Conservation (phyloP, 2,113 vertebrate species). For the Sylvia atricapilla region DNA sequence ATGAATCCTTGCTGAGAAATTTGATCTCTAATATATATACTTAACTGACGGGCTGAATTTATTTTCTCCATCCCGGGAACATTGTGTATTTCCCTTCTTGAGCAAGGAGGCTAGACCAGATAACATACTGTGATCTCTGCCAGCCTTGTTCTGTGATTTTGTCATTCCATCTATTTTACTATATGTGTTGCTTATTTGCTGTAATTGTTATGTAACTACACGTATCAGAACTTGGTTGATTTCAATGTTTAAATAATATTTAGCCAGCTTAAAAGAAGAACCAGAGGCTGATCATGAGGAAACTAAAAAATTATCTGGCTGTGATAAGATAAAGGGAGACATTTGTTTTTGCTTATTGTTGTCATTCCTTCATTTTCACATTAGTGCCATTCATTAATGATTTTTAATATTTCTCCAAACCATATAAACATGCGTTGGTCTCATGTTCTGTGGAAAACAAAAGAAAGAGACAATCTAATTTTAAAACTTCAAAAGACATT, state of each 20-base stretch:
- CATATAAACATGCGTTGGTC: background rate
- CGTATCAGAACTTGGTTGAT: fast-evolving
- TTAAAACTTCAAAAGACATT: background rate
- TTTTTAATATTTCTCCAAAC: background rate
- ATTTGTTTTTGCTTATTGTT: background rate
- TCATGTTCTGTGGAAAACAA: background rate
- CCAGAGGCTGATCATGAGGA: background rate
- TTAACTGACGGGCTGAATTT: background rate
- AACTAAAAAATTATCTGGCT: background rate
- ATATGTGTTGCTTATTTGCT: background rate
- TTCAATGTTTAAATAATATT: background rate
- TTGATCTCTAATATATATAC: background rate
- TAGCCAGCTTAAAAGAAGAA: background rate
- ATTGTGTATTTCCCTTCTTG: background rate
- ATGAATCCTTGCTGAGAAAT: background rate
- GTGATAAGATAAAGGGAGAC: background rate
- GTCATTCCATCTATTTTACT: background rate
- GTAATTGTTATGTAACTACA: background rate
- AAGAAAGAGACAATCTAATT: background rate
- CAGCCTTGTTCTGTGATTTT: background rate
- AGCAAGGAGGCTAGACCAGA: background rate
- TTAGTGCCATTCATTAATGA: background rate
- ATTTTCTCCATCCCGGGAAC: background rate
- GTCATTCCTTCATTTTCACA: background rate
- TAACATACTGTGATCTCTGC: background rate